Evolutionary conservation across 1,140 invertebrate genomes (phyloP), one percentile per base, ranked within the genome.

Genomic region (Oreohelix idahoensis): DNA sequence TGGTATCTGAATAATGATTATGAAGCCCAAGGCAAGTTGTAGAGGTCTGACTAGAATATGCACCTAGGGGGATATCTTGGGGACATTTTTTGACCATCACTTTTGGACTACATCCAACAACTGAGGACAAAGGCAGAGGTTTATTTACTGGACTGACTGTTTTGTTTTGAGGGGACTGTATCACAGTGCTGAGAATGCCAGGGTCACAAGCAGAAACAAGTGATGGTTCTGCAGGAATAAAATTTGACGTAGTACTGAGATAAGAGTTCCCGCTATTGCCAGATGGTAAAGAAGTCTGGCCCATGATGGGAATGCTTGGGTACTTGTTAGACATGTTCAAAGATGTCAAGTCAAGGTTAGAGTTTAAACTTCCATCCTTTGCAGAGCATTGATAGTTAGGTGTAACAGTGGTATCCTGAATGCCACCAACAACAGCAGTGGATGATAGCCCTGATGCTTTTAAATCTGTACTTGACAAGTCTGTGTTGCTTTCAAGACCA

Each of bases 91-190:
- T 51, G 20, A n/a, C 36, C 71, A 42, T 42, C 13, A n/a, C 42
- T 42, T 15, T 13, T 26, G 71, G 36, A 76, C 26, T 51, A 23
- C 15, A 13, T 49, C 29, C 39, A 20, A 35, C 20, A 76, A 53
- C 13, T 1, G 17, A 5, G 5, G 63, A 66, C n/a, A 66, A 66
- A 8, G 63, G 29, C 8, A 10, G 63, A 32, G 17, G 29, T n/a
- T 4, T 53, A 35, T 76, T 76, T 1, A 76, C 1, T 35, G 74
- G 74, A 51, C 38, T 23, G 17, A 76, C 32, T 1, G 74, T 76
- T n/a, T 51, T 76, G 42, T 76, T 76, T 45, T 76, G 74, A 5
- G 74, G 74, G 10, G 74, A 76, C 11, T 76, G 74, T 29, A 76
- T 49, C 20, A 35, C 74, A n/a, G 29, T 35, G 45, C 13, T 51